Evolutionary conservation across 2,888 invertebrate species (phyloP).

Genomic region (Yponomeuta plumbellus): DNA sequence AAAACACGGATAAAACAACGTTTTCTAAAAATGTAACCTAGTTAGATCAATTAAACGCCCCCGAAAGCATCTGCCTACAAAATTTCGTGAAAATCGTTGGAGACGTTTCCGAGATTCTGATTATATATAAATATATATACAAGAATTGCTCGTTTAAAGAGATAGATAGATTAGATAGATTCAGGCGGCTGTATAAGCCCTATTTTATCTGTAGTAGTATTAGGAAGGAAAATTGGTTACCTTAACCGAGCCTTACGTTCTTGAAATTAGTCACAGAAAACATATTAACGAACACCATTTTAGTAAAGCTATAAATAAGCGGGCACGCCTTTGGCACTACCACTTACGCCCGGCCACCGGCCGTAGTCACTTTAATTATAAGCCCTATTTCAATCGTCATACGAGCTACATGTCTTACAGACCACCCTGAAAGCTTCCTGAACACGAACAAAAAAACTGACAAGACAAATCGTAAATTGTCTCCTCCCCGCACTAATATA

Average conservation of each 20-base stretch:
- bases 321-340: background rate
- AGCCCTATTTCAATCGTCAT: background rate
- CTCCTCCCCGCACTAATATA: constrained; percentile 5
- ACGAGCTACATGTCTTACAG: background rate
- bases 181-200: too few relatives aligned
- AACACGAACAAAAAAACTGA: background rate
- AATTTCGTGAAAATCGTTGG: too few relatives aligned
- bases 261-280: background rate
- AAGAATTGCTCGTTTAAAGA: too few relatives aligned
- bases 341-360: background rate
- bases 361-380: background rate
- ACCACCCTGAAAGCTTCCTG: background rate
- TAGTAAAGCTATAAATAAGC: constrained; percentile 2
- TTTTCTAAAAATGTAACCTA: too few relatives aligned
- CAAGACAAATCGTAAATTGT: constrained; percentile 6
- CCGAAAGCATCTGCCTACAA: too few relatives aligned
- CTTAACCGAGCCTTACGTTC: background rate
- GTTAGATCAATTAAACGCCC: too few relatives aligned
- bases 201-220: too few relatives aligned
- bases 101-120: too few relatives aligned
- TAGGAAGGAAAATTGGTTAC: background rate
- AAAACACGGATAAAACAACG: too few relatives aligned
- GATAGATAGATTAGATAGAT: too few relatives aligned
- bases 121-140: too few relatives aligned
- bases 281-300: background rate